Conservation (phyloP, 2,797 vertebrate genomes). For the Eutrigla gurnardus region DNA sequence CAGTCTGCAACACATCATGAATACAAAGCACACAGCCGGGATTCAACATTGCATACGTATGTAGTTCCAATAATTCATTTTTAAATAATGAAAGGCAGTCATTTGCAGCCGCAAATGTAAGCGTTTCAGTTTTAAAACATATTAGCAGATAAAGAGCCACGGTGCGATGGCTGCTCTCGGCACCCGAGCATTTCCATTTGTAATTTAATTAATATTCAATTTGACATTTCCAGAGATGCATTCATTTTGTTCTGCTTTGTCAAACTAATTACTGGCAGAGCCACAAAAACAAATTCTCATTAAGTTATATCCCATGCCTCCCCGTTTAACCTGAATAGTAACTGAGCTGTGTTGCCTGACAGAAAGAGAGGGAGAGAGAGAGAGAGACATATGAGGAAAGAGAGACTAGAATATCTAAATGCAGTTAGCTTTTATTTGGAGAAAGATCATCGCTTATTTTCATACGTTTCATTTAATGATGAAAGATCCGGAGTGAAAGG, state of each 20-base stretch:
- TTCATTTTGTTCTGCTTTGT: conserved; percentile 74
- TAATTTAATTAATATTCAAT: conserved; percentile 80
- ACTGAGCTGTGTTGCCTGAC: conserved; percentile 42
- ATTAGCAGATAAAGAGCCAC: conserved; percentile 32
- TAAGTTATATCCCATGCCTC: conserved; percentile 65
- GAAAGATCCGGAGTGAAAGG: not conserved
- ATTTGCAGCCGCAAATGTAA: conserved; percentile 30
- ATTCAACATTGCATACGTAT: not conserved
- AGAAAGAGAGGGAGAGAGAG: conserved; percentile 11
- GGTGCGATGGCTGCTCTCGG: conserved; percentile 44
- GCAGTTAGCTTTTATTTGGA: conserved; percentile 27
- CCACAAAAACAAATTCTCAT: conserved; percentile 73
- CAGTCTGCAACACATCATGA: conserved; percentile 26
- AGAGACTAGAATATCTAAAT: conserved; percentile 16
- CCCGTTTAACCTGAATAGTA: conserved; percentile 62
- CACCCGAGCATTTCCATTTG: conserved; percentile 67
- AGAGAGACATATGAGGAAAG: not conserved
- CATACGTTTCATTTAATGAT: conserved; percentile 29
- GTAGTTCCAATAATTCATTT: conserved; percentile 22
- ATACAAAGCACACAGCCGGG: conserved; percentile 15
- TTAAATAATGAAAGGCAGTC: conserved; percentile 34
- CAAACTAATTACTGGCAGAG: conserved; percentile 76
- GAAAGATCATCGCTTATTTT: conserved; percentile 9
- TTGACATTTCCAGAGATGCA: conserved; percentile 69
- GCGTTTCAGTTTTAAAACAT: conserved; percentile 38